Evolutionary conservation across 2,113 vertebrate genomes (phyloP), one percentile per base, ranked within the genome.

Genomic region (Tichodroma muraria): DNA sequence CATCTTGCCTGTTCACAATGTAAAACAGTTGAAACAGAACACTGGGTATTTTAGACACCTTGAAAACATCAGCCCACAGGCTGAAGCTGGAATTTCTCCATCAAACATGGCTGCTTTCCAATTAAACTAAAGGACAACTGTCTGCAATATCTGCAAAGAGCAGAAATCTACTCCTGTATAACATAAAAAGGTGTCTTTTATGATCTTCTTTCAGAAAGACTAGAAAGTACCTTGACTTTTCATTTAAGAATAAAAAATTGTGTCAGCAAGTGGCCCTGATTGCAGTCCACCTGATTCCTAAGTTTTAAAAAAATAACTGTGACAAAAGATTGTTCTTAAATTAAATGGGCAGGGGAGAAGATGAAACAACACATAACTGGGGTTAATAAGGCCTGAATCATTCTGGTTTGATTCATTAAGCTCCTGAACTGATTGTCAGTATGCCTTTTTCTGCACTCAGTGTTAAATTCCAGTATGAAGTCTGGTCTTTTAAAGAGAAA

Each of bases 101-200:
- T 90, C 30, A 78, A 65, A 64, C 21, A 80, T 22, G 66, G 40
- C 79, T 73, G 31, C 9, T 96, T 87, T 94, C 82, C 69, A 89
- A 4, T 75, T 53, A 93, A 93, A 92, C 22, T 90, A 35, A 76
- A 96, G 65, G 75, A 64, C 69, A 95, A 91, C 37, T 69, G 68
- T 72, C 25, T 93, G 63, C 76, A 87, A 54, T 92, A 94, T 68
- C 84, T 57, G 88, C 79, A 95, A 94, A 94, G 54, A 94, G 80
- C 64, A 95, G 90, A 96, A 96, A 90, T 49, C 13, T 82, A 88
- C 25, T 73, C 19, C 28, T 38, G 40, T 40, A 40, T 65, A 5
- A 15, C 25, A 75, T 11, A 9, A n/a, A 23, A 42, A 21, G 3
- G 4, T 1, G 0, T 11, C 6, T 78, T 90, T 49, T 40, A 77